Conservation (phyloP, 2,888 invertebrate species). For the Cosmorhoe ocellata region DNA sequence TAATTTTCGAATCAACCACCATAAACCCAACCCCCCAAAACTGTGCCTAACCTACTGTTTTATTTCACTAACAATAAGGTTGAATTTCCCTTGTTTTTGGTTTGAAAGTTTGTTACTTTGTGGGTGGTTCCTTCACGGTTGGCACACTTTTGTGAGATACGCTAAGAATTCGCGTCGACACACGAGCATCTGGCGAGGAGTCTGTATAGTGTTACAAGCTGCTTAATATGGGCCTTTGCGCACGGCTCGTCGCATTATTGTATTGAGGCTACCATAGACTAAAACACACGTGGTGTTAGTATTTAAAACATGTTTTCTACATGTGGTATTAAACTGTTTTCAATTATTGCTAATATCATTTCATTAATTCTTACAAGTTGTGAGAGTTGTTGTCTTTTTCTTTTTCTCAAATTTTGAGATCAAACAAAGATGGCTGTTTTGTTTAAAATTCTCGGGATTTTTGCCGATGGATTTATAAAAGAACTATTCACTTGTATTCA, state of each 20-base stretch:
- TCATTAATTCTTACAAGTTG: too few relatives aligned
- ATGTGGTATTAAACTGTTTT: too few relatives aligned
- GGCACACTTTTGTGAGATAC: conserved; percentile 49
- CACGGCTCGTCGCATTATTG: neutral
- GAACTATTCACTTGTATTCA: too few relatives aligned
- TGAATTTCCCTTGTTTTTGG: conserved; percentile 25
- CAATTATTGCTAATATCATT: too few relatives aligned
- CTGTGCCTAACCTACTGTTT: conserved; percentile 3
- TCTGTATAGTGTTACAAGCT: conserved; percentile 17
- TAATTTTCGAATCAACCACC: conserved; percentile 50
- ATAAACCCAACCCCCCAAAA: conserved; percentile 3
- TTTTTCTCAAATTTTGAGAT: too few relatives aligned
- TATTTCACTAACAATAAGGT: conserved; percentile 31
- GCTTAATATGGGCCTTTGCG: conserved; percentile 1
- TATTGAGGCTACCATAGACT: neutral
- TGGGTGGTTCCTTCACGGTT: conserved; percentile 40
- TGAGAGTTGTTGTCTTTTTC: too few relatives aligned
- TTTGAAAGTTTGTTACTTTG: conserved; percentile 6
- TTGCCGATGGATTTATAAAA: too few relatives aligned
- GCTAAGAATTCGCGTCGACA: conserved; percentile 52
- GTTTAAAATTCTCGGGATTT: too few relatives aligned
- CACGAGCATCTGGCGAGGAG: conserved; percentile 40
- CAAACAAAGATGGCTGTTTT: too few relatives aligned
- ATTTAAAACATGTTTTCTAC: conserved; percentile 11
- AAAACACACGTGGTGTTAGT: neutral